Conservation (phyloP, 2,888 invertebrate species). For the Drosophila vallismaia region DNA sequence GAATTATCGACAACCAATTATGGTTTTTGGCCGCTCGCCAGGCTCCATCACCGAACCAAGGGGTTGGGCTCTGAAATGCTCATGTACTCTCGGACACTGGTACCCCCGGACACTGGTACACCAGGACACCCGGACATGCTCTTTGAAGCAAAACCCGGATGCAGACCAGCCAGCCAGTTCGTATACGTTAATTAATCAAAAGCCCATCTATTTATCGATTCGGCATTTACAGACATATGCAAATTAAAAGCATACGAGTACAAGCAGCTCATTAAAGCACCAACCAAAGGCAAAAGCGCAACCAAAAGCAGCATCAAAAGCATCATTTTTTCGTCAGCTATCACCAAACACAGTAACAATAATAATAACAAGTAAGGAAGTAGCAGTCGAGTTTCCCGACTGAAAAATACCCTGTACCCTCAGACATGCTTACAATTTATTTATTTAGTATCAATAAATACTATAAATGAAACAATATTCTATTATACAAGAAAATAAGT, state of each 20-base stretch:
- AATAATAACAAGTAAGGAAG: neutral
- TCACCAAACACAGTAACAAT: slow-evolving; percentile 15
- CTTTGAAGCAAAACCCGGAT: neutral
- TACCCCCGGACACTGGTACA: neutral
- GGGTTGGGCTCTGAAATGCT: slow-evolving; percentile 3
- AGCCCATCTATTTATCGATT: slow-evolving; percentile 75
- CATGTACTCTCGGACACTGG: slow-evolving; percentile 17
- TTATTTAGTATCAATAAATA: no score
- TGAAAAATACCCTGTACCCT: no score
- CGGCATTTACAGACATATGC: slow-evolving; percentile 73
- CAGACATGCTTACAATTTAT: no score
- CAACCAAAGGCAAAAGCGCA: slow-evolving; percentile 42
- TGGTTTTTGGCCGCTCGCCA: slow-evolving; percentile 66
- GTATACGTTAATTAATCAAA: slow-evolving; percentile 73
- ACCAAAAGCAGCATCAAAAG: slow-evolving; percentile 23
- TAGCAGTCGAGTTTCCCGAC: no score
- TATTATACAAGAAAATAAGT: no score
- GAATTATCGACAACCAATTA: slow-evolving; percentile 81
- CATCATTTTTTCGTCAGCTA: slow-evolving; percentile 2
- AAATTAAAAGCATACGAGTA: slow-evolving; percentile 75
- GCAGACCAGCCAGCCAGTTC: neutral
- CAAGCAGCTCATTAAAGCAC: slow-evolving; percentile 73
- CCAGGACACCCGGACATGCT: neutral
- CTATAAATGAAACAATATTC: no score
- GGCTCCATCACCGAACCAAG: slow-evolving; percentile 12